Evolutionary conservation across 92 coral and sea anemone genomes (phyloP), one percentile per base, ranked within the genome.

Genomic region (Paragorgia papillata): DNA sequence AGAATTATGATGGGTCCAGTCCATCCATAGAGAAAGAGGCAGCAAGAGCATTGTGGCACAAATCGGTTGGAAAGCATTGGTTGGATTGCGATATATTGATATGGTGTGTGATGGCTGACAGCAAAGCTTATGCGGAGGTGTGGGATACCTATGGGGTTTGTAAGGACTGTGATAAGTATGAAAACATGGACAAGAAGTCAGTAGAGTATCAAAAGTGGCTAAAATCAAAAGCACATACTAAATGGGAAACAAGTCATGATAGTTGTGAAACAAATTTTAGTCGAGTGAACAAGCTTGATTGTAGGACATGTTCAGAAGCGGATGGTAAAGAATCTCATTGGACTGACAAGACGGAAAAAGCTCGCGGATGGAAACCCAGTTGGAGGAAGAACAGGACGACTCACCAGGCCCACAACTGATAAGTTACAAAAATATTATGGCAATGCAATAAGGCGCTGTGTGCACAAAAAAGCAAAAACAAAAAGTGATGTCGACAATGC

Each of bases 321-420:
- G 15, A 59, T 59, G 65, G 75, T 74, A 43, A 79, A n/a, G n/a
- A n/a, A n/a, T n/a, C n/a, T 79, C 1, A 79, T 55, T 63, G 63
- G 28, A 66, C 84, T 79, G 9, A 31, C 59, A 22, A 22, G 69
- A 62, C 29, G 39, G 18, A 26, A 62, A 12, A 79, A 79, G 29
- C 63, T 56, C 1, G 20, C 66, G 29, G 84, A 39, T 56, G 68
- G 76, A 2, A 79, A 67, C 30, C 68, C 77, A 56, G 50, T 40
- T 40, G 77, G 62, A 50, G 57, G 77, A 24, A 79, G 69, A 49
- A 48, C 76, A 66, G 84, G 77, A n/a, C 53, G 84, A 79, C 77
- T 79, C 22, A 79, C 84, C 24, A 79, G 77, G 53, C 69, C 69
- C 9, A 74, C 68, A 28, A 79, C 57, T 25, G 77, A 79, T 40